Evolutionary conservation across 2,113 vertebrate genomes (phyloP).

Genomic region (Oryzias celebensis): DNA sequence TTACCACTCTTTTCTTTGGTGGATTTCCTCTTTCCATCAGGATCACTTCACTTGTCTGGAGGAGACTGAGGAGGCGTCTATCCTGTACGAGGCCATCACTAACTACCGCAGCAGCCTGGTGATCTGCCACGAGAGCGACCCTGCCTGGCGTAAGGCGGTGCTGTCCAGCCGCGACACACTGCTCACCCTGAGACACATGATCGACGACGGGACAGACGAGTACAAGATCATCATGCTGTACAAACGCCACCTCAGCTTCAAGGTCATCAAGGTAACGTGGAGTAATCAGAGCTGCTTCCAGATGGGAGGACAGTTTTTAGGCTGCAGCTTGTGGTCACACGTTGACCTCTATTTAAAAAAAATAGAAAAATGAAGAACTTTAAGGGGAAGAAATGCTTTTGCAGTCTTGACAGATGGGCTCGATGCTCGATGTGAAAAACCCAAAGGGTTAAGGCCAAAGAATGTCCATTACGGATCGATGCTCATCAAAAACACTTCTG

Average conservation of each 20-base stretch:
- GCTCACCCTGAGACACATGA: conserved; percentile 92
- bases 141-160: conserved; percentile 90
- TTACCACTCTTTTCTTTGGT: not conserved
- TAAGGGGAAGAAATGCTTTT: too few species aligned
- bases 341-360: too few species aligned
- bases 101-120: conserved; percentile 90
- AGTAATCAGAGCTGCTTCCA: not conserved
- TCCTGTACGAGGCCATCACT: conserved; percentile 90
- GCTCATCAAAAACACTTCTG: too few species aligned
- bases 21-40: conserved; percentile 59
- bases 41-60: conserved; percentile 98
- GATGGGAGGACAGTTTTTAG: not conserved
- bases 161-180: conserved; percentile 91
- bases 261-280: conserved; percentile 91
- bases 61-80: conserved; percentile 89
- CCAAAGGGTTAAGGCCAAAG: too few species aligned
- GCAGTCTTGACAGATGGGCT: too few species aligned
- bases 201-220: conserved; percentile 92
- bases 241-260: conserved; percentile 93
- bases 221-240: conserved; percentile 99
- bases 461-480: too few species aligned
- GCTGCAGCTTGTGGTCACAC: too few species aligned
- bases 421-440: too few species aligned
- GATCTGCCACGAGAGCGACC: conserved; percentile 96
- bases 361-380: too few species aligned